Evolutionary conservation across 1,140 invertebrate genomes (phyloP).

Genomic region (Aleiodes sp.): DNA sequence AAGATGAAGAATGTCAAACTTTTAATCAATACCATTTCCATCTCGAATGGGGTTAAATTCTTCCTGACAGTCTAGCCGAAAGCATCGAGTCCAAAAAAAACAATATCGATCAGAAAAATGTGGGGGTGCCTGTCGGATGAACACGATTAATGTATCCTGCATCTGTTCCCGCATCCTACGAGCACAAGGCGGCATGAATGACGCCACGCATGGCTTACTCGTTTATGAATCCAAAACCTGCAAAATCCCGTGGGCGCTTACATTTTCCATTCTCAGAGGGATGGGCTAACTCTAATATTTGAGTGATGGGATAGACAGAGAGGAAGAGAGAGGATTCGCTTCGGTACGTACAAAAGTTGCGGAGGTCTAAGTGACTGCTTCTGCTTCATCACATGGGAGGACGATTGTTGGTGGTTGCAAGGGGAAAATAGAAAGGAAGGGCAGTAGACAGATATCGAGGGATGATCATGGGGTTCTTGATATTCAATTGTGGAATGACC

Average conservation of each 20-base stretch:
- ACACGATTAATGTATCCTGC: slow-evolving; percentile 52
- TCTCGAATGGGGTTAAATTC: too few species aligned
- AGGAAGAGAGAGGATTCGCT: too few species aligned
- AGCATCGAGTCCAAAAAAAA: slow-evolving; percentile 4
- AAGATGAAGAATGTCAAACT: too few species aligned
- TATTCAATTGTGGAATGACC: slow-evolving; percentile 59
- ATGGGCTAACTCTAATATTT: slow-evolving; percentile 7
- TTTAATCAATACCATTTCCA: too few species aligned
- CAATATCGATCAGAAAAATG: slow-evolving; percentile 49
- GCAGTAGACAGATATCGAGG: slow-evolving; percentile 41
- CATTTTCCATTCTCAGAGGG: neutral
- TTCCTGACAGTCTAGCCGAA: too few species aligned
- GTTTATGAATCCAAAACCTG: slow-evolving; percentile 14
- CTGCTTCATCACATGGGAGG: neutral
- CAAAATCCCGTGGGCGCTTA: neutral
- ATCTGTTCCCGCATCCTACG: slow-evolving; percentile 49
- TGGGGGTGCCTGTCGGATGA: slow-evolving; percentile 26
- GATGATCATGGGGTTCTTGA: slow-evolving; percentile 48
- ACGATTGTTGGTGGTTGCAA: slow-evolving; percentile 29
- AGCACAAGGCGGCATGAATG: slow-evolving; percentile 4
- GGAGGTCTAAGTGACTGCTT: neutral
- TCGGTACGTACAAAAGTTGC: too few species aligned
- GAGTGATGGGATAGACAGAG: too few species aligned
- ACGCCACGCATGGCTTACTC: slow-evolving; percentile 7
- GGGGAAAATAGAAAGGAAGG: slow-evolving; percentile 26